Evolutionary conservation across 2,113 vertebrate species (phyloP), one percentile per base, ranked within the genome.

Genomic region (Brachypodius melanocephalos): DNA sequence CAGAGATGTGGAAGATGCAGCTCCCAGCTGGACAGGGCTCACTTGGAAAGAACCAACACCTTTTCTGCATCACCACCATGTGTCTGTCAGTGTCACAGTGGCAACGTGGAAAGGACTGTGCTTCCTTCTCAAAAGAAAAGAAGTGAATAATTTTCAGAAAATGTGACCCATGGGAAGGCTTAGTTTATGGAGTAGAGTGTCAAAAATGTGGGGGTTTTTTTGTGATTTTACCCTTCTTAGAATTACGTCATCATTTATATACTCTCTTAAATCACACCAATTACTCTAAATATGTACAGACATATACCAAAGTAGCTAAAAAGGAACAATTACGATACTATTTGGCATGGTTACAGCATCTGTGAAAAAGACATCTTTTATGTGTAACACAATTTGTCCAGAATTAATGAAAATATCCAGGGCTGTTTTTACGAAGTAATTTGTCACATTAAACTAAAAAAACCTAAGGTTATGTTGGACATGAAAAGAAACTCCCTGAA

Each of bases 361-460:
- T 90, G 67, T 77, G 88, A 93, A 95, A 96, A 89, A 94, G 93
- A 93, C 91, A 93, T 80, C 82, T 96, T 96, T 95, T 95, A 96
- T 88, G 78, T 93, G 85, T 90, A 94, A 95, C 82, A 89, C 78
- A 96, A 93, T 97, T 96, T 96, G 91, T 94, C 93, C 85, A 95
- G 90, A 96, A 96, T 93, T 96, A 96, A 96, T 97, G 85, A 94
- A 97, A 96, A 97, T 96, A 96, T 93, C 59, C 93, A 95, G 82
- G 63, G 72, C 78, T 94, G 93, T 91, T 95, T 96, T 96, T 94
- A 96, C 88, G 85, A 95, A 97, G 93, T 88, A 94, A 96, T 96
- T 96, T 97, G 94, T 97, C 93, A 91, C 94, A 96, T 96, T 96
- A 97, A 91, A 84, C 93, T 83, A 77, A 95, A 97, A 87, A 94